These are phyloP conservation scores for Hydrotaea cyrtoneurina DNA, from an alignment of 2,888 invertebrate species.

Conservation along the genomic window DNA sequence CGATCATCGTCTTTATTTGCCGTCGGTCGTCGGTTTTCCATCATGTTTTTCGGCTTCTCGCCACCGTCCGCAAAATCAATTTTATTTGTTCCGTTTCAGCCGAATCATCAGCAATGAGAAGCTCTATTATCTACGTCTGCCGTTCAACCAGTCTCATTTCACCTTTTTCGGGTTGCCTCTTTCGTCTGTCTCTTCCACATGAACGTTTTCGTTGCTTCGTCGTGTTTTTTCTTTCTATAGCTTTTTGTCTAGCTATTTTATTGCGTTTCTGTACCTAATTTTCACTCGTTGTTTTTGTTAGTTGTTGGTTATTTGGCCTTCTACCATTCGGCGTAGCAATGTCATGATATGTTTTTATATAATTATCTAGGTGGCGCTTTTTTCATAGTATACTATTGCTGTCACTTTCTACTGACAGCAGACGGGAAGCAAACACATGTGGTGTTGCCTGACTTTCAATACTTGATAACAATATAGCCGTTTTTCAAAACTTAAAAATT, in stretches of 20 bases:
- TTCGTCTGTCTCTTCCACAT: constrained; percentile 42
- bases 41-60: constrained; percentile 66
- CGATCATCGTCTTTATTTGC: constrained; percentile 56
- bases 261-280: constrained; percentile 67
- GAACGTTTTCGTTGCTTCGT: constrained; percentile 53
- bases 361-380: constrained; percentile 43
- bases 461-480: too few species aligned
- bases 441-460: neutral
- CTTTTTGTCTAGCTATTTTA: constrained; percentile 61
- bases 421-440: neutral
- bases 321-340: constrained; percentile 44
- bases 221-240: constrained; percentile 36
- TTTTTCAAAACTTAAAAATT: too few species aligned
- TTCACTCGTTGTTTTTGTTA: constrained; percentile 52
- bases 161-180: constrained; percentile 31
- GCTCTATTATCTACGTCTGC: constrained; percentile 73
- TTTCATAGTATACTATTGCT: neutral
- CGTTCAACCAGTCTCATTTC: constrained; percentile 63
- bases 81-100: constrained; percentile 70
- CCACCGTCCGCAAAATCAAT: constrained; percentile 74
- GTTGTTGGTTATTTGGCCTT: constrained; percentile 63
- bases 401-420: neutral
- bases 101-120: constrained; percentile 73
- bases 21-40: constrained; percentile 66
- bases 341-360: constrained; percentile 28